phyloP scores from a whole-genome alignment of 1,140 invertebrate species.

The Heliconius eleuchia region DNA sequence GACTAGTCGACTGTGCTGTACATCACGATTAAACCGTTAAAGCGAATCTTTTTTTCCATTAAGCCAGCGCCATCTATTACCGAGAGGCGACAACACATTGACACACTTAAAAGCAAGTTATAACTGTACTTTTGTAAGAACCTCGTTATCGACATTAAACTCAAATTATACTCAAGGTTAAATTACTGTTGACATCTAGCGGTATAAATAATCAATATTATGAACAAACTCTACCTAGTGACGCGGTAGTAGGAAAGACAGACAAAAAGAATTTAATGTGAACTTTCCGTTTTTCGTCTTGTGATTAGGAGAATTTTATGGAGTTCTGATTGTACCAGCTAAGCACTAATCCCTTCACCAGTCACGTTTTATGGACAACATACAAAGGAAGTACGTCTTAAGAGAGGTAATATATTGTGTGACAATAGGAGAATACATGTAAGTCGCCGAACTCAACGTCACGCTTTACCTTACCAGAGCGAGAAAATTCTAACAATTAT shows the following conservation, averaged over 20 bases:
- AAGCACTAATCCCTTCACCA: too few species aligned
- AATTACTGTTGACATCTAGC: slow-evolving; percentile 48
- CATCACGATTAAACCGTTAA: not conserved
- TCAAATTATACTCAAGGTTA: slow-evolving; percentile 18
- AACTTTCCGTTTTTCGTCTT: too few species aligned
- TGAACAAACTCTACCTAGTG: not conserved
- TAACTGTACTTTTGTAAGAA: slow-evolving; percentile 27
- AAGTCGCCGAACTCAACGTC: too few species aligned
- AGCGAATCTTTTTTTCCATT: slow-evolving; percentile 4
- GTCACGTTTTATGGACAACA: too few species aligned
- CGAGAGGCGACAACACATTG: slow-evolving; percentile 45
- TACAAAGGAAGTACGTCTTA: too few species aligned
- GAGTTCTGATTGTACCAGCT: too few species aligned
- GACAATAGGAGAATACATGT: too few species aligned
- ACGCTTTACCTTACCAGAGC: too few species aligned
- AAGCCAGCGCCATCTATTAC: slow-evolving; percentile 52
- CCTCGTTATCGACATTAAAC: slow-evolving; percentile 12
- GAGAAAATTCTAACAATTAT: too few species aligned
- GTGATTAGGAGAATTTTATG: too few species aligned
- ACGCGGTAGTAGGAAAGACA: not conserved
- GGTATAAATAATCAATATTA: slow-evolving; percentile 28
- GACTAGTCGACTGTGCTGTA: not conserved
- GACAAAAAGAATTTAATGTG: too few species aligned
- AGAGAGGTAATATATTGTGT: too few species aligned
- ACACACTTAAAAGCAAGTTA: slow-evolving; percentile 53